Evolutionary conservation across 2,888 invertebrate genomes (phyloP), one percentile per base, ranked within the genome.

Genomic region (Leucophora obtusa): DNA sequence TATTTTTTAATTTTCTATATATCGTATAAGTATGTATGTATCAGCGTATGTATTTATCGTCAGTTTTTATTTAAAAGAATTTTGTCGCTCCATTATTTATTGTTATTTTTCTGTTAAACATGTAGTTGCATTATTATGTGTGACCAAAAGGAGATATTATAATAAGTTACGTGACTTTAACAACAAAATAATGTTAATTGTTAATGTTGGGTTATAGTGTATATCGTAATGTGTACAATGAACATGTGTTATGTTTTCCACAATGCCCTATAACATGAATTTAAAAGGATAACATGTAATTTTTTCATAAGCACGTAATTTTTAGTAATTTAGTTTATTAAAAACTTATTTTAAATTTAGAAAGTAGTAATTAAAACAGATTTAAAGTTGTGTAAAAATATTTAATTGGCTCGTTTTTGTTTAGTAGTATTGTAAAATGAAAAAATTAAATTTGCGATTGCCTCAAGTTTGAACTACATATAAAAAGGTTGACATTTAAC

Each of bases 41-140:
- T n/a, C n/a, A n/a, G n/a, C n/a, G n/a, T n/a, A 21, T 21, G 21
- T 21, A 21, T 21, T 21, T 95, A 94, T 87, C 94, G 94, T 94
- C 90, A 93, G 94, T 88, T 65, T 63, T 70, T 62, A 66, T 28
- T 54, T 47, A 14, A 43, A 43, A 5, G 14, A 14, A 14, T 43
- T 14, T 11, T 14, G 1, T 43, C 5, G 1, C 14, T 5, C 5
- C 14, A 14, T 43, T 43, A 43, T 14, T 11, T 47, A n/a, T 6
- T 47, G 43, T 2, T n/a, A 47, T 47, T 38, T 38, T 47, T 47
- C n/a, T 47, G 43, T 47, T 47, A 47, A 47, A 47, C 43, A 47
- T 47, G 43, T 47, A n/a, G 43, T n/a, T 2, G 11, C 14, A 47
- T 47, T 47, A 47, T 7, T n/a, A n/a, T 47, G n/a, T 47, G 43